Evolutionary conservation across 2,113 vertebrate genomes (phyloP).

Genomic region (Triplophysa dalaica): DNA sequence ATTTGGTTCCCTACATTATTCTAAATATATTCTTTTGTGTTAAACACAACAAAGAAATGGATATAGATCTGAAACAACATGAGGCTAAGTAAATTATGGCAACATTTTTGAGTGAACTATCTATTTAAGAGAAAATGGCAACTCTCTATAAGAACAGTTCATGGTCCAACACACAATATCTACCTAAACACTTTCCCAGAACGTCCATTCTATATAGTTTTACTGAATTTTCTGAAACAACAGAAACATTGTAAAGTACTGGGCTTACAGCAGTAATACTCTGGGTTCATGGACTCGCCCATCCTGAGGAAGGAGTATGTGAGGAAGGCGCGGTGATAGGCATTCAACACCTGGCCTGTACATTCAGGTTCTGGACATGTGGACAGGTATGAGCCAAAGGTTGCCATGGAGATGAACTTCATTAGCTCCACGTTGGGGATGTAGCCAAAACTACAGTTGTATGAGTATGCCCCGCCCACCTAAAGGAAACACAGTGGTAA

Average conservation of each 20-base stretch:
- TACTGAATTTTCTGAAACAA: background rate
- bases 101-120: no score
- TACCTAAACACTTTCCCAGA: no score
- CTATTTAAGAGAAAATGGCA: no score
- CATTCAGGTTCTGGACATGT: constrained; percentile 84
- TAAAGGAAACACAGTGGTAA: constrained; percentile 51
- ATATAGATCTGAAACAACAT: no score
- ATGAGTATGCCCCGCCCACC: constrained; percentile 95
- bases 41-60: no score
- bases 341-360: constrained; percentile 82
- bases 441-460: constrained; percentile 95
- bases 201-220: no score
- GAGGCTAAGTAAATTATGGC: no score
- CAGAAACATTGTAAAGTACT: background rate
- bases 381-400: constrained; percentile 93
- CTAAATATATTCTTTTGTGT: no score
- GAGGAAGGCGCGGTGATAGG: constrained; percentile 93
- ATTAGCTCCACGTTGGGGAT: constrained; percentile 97
- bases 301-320: constrained; percentile 93
- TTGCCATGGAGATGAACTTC: constrained; percentile 98
- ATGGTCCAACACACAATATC: no score
- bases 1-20: no score
- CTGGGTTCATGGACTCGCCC: constrained; percentile 89
- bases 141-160: no score
- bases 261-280: constrained; percentile 77